A percentile compares a stretch with the other conserved stretches of the same genome.
phyloP scores from a whole-genome alignment of 1,140 invertebrate species.

The Drosophila sturtevanti region DNA sequence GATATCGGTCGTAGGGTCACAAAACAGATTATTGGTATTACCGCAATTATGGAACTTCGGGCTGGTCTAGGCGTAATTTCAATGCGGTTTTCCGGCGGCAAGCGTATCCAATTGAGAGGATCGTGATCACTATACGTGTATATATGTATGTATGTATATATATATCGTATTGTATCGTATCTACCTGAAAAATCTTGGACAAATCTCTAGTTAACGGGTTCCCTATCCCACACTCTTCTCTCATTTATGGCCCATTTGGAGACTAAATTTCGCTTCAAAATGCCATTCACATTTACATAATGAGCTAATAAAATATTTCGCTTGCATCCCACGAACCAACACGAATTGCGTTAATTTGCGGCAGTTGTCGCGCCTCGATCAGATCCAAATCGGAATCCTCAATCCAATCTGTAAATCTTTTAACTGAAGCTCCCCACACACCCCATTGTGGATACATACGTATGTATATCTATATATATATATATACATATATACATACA shows the following conservation, averaged over 20 bases:
- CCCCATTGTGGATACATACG: slow-evolving; percentile 6
- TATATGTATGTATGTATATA: too few species aligned
- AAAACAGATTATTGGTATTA: slow-evolving; percentile 78
- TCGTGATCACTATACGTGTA: too few species aligned
- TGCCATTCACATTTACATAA: slow-evolving; percentile 76
- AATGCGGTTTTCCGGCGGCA: slow-evolving; percentile 72
- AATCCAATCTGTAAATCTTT: slow-evolving; percentile 25
- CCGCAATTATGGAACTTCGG: slow-evolving; percentile 75
- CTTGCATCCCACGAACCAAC: slow-evolving; percentile 72
- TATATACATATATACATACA: too few species aligned
- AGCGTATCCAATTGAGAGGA: slow-evolving; percentile 58
- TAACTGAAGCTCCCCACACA: slow-evolving; percentile 22
- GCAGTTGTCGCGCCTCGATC: slow-evolving; percentile 78
- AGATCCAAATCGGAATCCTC: slow-evolving; percentile 19
- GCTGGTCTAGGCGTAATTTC: slow-evolving; percentile 76
- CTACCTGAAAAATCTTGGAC: slow-evolving; percentile 34
- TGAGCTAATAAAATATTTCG: slow-evolving; percentile 81
- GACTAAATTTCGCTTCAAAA: slow-evolving; percentile 31
- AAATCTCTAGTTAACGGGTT: slow-evolving; percentile 3
- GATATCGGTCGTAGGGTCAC: too few species aligned
- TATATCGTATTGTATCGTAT: neutral
- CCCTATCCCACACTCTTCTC: too few species aligned
- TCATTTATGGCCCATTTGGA: slow-evolving; percentile 48
- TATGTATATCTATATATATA: too few species aligned
- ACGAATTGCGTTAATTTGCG: slow-evolving; percentile 71